Evolutionary conservation across 2,113 vertebrate genomes (phyloP), one percentile per base, ranked within the genome.

Genomic region (Zeus faber): DNA sequence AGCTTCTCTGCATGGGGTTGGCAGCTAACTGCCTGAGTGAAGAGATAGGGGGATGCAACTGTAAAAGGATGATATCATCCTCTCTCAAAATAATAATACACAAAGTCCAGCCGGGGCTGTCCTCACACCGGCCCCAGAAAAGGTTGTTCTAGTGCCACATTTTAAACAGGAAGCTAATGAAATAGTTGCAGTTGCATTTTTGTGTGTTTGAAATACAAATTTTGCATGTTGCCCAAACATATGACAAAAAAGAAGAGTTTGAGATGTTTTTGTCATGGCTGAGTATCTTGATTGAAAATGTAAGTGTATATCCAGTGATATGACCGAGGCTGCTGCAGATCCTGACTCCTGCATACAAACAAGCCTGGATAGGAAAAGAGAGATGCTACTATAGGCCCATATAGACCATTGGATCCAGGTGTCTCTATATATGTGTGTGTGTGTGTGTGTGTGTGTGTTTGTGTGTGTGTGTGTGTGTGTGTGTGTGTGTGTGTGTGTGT

Each of bases 81-180:
- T 25, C 10, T 18, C 8, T 5, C 27, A 21, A 50, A 31, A 50
- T n/a, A 48, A 46, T 67, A 48, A 39, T 57, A 63, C 0, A 44
- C 39, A 48, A 49, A 65, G 49, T 63, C 76, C 54, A 59, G 23
- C 54, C 17, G 8, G 43, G 49, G 40, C 27, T 48, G 41, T 25
- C 13, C 17, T 10, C 41, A n/a, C n/a, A n/a, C n/a, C n/a, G n/a
- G n/a, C n/a, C n/a, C n/a, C n/a, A n/a, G n/a, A n/a, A n/a, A n/a
- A 0, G 13, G 11, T 20, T 20, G 25, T 35, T 11, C n/a, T 60
- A 31, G 23, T 10, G 35, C 25, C 63, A 21, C 7, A 21, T 70
- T 64, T 54, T 41, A 58, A 70, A 54, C 47, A 47, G 60, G 55
- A 25, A 65, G n/a, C n/a, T n/a, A n/a, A n/a, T n/a, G n/a, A n/a